These are phyloP conservation scores for Plemyria rubiginata DNA, from an alignment of 2,888 invertebrate species.

Conservation along the genomic window DNA sequence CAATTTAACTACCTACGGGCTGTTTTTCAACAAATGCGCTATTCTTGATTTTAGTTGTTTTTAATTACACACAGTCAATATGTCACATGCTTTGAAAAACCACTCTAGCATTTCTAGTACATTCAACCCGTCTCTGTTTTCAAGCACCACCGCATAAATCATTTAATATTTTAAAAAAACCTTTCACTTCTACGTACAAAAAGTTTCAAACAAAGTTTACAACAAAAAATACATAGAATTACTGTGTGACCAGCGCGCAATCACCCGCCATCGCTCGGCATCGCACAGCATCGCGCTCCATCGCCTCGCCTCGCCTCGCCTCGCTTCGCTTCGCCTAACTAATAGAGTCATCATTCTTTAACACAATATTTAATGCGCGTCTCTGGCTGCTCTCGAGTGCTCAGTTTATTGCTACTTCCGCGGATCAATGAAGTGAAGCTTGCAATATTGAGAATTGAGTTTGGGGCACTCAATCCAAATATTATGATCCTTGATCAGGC, in stretches of 20 bases:
- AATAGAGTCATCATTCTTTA: constrained; percentile 62
- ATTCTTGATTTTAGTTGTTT: too few species aligned
- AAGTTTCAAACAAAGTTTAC: neutral
- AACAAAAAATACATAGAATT: neutral
- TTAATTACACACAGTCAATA: too few species aligned
- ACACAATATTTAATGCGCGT: constrained; percentile 61
- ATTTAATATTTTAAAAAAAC: too few species aligned
- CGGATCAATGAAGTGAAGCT: constrained; percentile 53
- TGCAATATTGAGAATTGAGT: constrained; percentile 40
- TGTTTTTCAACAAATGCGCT: neutral
- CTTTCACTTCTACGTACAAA: too few species aligned
- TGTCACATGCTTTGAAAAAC: too few species aligned
- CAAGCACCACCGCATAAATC: too few species aligned
- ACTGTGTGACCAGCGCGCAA: constrained; percentile 1
- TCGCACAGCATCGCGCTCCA: constrained; percentile 8
- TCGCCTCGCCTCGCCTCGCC: constrained; percentile 39
- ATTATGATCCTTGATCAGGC: constrained; percentile 21
- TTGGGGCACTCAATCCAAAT: constrained; percentile 39
- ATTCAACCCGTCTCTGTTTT: too few species aligned
- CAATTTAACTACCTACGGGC: neutral
- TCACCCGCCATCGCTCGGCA: constrained; percentile 5
- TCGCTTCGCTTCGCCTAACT: constrained; percentile 41
- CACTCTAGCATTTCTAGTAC: too few species aligned
- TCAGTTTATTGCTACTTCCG: constrained; percentile 52
- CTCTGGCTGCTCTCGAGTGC: constrained; percentile 42